These are phyloP conservation scores for Caenorhabditis sp. DNA, from an alignment of 2,888 invertebrate species.

Conservation along the genomic window DNA sequence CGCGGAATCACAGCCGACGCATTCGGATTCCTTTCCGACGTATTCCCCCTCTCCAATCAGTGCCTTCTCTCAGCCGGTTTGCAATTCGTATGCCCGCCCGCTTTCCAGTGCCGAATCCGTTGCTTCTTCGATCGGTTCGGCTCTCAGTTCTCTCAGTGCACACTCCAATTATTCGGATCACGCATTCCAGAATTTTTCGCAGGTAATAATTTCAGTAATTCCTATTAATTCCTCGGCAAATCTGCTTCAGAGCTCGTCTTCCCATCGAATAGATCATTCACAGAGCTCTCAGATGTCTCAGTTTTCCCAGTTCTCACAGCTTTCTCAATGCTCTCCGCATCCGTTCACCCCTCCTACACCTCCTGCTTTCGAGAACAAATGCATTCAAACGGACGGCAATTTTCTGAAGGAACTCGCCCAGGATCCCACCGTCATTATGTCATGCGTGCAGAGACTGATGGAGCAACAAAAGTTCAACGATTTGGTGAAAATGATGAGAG, in stretches of 20 bases:
- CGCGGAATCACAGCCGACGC: background rate
- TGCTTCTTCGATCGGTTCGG: background rate
- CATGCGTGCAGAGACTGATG: slow-evolving; percentile 1
- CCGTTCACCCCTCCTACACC: background rate
- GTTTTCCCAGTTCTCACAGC: background rate
- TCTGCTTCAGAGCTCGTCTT: too few species aligned
- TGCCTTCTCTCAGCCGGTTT: background rate
- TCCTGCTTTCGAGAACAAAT: slow-evolving; percentile 1
- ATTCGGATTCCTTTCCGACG: too few species aligned
- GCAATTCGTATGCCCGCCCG: background rate
- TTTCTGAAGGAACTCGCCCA: background rate
- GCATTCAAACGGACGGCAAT: slow-evolving; percentile 34
- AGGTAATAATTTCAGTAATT: too few species aligned
- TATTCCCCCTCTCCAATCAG: background rate
- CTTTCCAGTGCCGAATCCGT: background rate
- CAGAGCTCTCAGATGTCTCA: too few species aligned
- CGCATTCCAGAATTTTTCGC: background rate
- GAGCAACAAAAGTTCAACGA: background rate
- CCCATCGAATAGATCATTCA: too few species aligned
- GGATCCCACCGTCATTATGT: background rate
- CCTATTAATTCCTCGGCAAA: too few species aligned
- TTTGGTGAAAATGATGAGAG: slow-evolving; percentile 14
- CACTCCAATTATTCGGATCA: background rate
- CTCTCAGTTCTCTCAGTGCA: background rate
- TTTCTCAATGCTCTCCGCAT: slow-evolving; percentile 1